Conservation (phyloP, 2,113 vertebrate species). For the Bathybates hornii region DNA sequence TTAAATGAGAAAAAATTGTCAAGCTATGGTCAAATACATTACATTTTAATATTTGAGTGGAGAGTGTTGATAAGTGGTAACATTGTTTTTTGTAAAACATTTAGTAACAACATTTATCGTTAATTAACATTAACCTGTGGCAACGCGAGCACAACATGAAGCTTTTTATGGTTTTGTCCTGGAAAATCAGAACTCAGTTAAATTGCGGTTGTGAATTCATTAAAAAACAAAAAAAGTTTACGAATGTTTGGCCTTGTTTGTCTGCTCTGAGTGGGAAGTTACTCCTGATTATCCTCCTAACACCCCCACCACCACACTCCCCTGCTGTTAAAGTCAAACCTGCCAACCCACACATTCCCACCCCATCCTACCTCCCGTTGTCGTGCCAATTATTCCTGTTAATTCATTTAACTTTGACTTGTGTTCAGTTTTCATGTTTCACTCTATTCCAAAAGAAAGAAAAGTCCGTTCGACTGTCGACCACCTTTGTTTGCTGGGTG, state of each 20-base stretch:
- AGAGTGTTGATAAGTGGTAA: background rate
- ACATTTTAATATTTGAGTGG: background rate
- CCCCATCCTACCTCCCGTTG: background rate
- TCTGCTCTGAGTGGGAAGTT: background rate
- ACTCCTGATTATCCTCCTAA: background rate
- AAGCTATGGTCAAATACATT: background rate
- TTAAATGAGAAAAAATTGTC: background rate
- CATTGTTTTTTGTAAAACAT: background rate
- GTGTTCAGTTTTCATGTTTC: background rate
- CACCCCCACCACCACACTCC: background rate
- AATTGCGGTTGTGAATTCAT: background rate
- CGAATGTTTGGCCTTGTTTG: rapidly evolving
- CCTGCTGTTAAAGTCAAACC: background rate
- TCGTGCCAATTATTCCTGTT: background rate
- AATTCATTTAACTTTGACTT: background rate
- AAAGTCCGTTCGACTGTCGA: background rate
- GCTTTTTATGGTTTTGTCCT: background rate
- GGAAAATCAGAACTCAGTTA: rapidly evolving
- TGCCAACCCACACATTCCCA: background rate
- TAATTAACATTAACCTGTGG: background rate
- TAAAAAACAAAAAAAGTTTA: rapidly evolving
- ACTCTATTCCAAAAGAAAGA: background rate
- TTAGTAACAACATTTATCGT: background rate
- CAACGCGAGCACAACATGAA: rapidly evolving
- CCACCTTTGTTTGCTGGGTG: background rate